Percentiles rank a stretch among this genome's conserved stretches.
phyloP scores from a whole-genome alignment of 2,888 invertebrate species.

The Sphecodes monilicornis region DNA sequence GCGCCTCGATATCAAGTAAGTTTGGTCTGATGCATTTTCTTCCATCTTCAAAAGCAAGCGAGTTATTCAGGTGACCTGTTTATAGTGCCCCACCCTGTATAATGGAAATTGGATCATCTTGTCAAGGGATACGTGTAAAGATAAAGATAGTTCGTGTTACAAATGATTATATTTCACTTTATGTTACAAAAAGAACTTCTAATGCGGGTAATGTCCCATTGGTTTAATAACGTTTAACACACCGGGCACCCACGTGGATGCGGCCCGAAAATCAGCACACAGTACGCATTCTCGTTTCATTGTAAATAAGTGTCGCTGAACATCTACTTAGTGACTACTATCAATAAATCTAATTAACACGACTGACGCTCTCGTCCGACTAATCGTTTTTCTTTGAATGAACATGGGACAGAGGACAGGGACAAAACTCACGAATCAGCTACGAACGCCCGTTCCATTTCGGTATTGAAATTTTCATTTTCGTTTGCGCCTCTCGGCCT shows the following conservation, averaged over 20 bases:
- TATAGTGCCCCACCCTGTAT: no score
- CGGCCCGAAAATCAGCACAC: constrained; percentile 31
- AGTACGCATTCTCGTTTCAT: constrained; percentile 18
- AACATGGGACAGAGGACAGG: constrained; percentile 32
- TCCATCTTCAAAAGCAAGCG: no score
- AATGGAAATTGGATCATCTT: no score
- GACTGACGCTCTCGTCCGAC: constrained; percentile 38
- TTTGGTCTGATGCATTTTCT: no score
- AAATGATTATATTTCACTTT: constrained; percentile 81
- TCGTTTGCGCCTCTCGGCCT: not conserved
- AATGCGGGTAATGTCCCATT: constrained; percentile 65
- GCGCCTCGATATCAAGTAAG: no score
- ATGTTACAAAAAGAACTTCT: constrained; percentile 80
- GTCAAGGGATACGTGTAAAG: not conserved
- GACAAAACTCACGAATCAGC: constrained; percentile 37
- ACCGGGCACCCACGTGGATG: constrained; percentile 42
- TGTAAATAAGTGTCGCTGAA: constrained; percentile 65
- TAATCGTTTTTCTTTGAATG: constrained; percentile 37
- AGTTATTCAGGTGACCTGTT: no score
- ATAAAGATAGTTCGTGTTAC: constrained; percentile 69
- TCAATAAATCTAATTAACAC: constrained; percentile 61
- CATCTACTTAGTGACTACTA: constrained; percentile 65
- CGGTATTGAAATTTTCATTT: not conserved
- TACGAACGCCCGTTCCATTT: constrained; percentile 34
- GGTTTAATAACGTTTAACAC: constrained; percentile 60